phyloP scores from a whole-genome alignment of 2,888 invertebrate species.

The Ethmia dodecea region DNA sequence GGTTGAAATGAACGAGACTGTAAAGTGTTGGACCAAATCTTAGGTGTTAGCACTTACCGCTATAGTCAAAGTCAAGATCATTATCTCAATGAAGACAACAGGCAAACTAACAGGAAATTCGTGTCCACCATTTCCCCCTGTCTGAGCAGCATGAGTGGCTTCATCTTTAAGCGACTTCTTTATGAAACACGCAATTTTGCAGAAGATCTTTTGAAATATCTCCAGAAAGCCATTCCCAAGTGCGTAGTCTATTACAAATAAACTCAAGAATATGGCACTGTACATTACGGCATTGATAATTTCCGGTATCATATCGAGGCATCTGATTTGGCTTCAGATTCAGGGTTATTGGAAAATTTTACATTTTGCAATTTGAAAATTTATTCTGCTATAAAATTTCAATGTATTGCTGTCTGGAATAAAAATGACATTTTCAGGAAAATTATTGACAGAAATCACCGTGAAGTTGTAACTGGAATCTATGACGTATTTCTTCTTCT shows the following conservation, averaged over 20 bases:
- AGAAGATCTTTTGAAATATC: constrained; percentile 32
- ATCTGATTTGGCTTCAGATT: no score
- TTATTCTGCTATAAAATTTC: no score
- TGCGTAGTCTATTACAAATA: constrained; percentile 44
- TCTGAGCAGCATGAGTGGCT: constrained; percentile 21
- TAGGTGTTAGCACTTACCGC: constrained; percentile 32
- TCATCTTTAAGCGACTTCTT: constrained; percentile 40
- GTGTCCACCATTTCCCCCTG: constrained; percentile 13
- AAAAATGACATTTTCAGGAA: no score
- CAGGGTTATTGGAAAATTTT: no score
- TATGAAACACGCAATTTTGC: constrained; percentile 40
- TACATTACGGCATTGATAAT: constrained; percentile 27
- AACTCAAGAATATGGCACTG: constrained; percentile 31
- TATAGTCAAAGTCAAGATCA: constrained; percentile 38
- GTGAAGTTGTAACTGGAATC: no score
- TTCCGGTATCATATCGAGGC: constrained; percentile 37
- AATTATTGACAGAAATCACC: no score
- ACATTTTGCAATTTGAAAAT: no score
- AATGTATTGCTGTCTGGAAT: no score
- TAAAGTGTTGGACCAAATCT: neutral
- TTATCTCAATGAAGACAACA: constrained; percentile 39
- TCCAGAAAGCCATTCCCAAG: constrained; percentile 53
- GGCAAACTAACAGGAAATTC: constrained; percentile 35
- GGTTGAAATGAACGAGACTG: neutral
- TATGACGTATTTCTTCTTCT: no score